phyloP scores from a whole-genome alignment of 2,113 vertebrate species.

The Pluvianellus socialis region DNA sequence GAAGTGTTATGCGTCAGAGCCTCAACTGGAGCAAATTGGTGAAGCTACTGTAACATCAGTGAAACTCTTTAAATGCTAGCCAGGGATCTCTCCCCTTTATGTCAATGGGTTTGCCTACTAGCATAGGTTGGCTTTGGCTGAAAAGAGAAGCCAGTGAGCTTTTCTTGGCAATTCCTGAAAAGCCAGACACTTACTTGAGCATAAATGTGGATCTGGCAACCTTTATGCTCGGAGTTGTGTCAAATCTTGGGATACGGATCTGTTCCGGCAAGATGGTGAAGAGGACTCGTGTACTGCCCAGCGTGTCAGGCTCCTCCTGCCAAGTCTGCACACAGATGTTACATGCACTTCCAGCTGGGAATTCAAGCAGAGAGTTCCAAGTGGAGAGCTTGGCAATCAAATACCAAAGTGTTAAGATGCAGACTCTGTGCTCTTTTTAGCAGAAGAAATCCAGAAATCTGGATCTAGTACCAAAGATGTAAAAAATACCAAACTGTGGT shows the following conservation, averaged over 20 bases:
- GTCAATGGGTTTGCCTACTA: background rate
- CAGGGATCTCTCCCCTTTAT: background rate
- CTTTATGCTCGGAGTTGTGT: background rate
- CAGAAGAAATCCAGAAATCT: background rate
- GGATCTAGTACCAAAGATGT: background rate
- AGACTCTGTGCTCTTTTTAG: background rate
- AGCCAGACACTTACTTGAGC: background rate
- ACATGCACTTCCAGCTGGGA: background rate
- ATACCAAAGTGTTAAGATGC: background rate
- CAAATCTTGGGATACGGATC: background rate
- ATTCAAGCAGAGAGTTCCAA: conserved; percentile 16
- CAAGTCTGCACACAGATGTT: conserved; percentile 25
- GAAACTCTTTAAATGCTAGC: background rate
- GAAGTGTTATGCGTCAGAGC: background rate
- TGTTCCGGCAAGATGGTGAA: conserved; percentile 13
- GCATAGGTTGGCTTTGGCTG: background rate
- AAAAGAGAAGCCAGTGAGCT: background rate
- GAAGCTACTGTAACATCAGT: background rate
- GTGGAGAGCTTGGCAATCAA: background rate
- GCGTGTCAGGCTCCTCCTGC: background rate
- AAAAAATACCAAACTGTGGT: background rate
- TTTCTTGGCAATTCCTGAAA: conserved; percentile 6
- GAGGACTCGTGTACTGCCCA: conserved; percentile 26
- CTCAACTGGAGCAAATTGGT: background rate
- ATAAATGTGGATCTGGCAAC: background rate